These are phyloP conservation scores for Microcebus ravelobensis DNA, from an alignment of 2,113 vertebrate species.

Conservation along the genomic window DNA sequence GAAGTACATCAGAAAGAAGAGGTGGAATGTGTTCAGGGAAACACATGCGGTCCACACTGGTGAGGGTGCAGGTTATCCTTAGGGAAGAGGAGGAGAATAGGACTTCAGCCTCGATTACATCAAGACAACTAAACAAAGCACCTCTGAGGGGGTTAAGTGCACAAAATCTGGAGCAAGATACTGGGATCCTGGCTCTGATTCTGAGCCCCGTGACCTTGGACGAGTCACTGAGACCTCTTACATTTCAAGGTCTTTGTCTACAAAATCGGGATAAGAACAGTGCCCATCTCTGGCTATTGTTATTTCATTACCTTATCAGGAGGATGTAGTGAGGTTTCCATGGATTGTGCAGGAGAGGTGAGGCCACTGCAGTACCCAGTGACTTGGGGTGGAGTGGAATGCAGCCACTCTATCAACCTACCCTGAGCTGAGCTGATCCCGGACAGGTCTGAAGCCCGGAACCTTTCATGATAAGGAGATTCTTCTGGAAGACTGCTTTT, in stretches of 20 bases:
- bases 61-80: background rate
- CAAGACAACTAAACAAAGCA: background rate
- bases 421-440: background rate
- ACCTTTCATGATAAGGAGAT: background rate
- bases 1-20: background rate
- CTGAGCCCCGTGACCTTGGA: background rate
- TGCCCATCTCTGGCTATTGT: background rate
- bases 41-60: fast-evolving
- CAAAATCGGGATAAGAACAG: background rate
- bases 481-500: background rate
- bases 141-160: background rate
- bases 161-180: background rate
- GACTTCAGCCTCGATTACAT: background rate
- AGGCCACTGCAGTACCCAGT: background rate
- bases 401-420: background rate
- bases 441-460: background rate
- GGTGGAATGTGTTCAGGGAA: background rate
- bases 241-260: background rate
- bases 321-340: background rate
- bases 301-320: background rate
- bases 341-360: background rate
- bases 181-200: background rate
- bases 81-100: background rate
- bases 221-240: background rate
- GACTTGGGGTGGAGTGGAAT: too few relatives aligned